A percentile compares a stretch with the other conserved stretches of the same genome.
Evolutionary conservation across 2,888 invertebrate species (phyloP).

Genomic region (Cephus pygmeus): DNA sequence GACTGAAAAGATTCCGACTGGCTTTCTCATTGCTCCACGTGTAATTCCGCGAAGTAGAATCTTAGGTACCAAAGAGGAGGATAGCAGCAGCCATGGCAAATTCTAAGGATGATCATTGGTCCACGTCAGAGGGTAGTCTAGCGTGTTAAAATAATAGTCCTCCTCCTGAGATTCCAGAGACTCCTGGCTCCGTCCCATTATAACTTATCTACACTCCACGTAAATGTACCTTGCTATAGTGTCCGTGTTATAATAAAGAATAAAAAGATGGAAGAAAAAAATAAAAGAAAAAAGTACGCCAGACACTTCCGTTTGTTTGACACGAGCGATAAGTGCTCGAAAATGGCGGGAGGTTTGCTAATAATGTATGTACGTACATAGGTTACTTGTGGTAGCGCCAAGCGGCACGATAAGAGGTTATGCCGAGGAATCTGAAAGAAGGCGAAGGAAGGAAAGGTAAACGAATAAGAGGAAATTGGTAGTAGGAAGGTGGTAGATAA

Average conservation of each 20-base stretch:
- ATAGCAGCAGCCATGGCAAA: not conserved
- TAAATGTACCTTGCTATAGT: not conserved
- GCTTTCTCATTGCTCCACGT: not conserved
- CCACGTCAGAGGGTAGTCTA: not conserved
- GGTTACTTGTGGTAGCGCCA: not conserved
- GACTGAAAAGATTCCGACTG: not conserved
- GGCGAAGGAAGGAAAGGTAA: slow-evolving; percentile 1
- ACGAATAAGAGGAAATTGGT: not conserved
- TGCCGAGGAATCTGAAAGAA: not conserved
- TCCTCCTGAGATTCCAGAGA: not conserved
- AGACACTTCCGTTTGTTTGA: not conserved
- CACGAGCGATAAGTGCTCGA: not conserved
- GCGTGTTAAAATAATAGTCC: not conserved
- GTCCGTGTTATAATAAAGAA: not conserved
- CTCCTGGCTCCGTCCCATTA: not conserved
- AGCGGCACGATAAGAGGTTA: not conserved
- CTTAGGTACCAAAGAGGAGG: not conserved
- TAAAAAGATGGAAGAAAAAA: not conserved
- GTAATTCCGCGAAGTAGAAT: not conserved
- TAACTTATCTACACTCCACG: not conserved
- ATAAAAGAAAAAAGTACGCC: not conserved
- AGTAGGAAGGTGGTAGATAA: not conserved
- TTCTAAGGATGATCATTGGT: not conserved
- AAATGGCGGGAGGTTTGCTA: not conserved
- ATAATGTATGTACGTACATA: not conserved